These are phyloP conservation scores for Drosophila funebris DNA, from an alignment of 1,140 invertebrate genomes.

Conservation along the genomic window DNA sequence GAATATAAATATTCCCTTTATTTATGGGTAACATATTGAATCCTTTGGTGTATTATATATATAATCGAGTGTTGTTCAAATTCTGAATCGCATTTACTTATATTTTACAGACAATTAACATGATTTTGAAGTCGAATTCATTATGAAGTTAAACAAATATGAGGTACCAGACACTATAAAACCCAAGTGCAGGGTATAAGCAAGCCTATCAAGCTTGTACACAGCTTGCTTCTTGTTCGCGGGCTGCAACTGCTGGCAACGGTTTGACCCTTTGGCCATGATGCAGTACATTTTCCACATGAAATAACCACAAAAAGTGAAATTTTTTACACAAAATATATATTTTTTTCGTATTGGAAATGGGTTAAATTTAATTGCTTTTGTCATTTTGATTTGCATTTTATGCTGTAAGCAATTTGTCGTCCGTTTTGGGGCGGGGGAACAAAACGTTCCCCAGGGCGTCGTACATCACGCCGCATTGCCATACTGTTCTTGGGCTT, in stretches of 20 bases:
- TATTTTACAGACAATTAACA: too few species aligned
- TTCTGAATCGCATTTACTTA: too few species aligned
- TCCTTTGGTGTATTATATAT: too few species aligned
- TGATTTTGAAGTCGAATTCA: too few species aligned
- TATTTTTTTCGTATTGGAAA: conserved; percentile 66
- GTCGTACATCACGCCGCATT: conserved; percentile 68
- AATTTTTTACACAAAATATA: conserved; percentile 35
- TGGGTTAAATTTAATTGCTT: conserved; percentile 83
- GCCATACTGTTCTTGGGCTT: conserved; percentile 8
- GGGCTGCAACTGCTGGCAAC: conserved; percentile 56
- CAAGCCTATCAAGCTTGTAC: background rate
- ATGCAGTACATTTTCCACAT: conserved; percentile 83
- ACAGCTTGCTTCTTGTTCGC: background rate
- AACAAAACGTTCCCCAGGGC: conserved; percentile 68
- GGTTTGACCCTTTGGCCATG: conserved; percentile 32
- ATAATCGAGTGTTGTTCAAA: too few species aligned
- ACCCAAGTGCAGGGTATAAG: background rate
- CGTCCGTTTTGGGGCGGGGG: conserved; percentile 19
- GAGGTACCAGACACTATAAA: too few species aligned
- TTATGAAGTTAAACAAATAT: too few species aligned
- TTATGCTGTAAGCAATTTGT: conserved; percentile 74
- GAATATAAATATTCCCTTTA: too few species aligned
- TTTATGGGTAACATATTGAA: too few species aligned
- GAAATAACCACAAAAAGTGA: conserved; percentile 79
- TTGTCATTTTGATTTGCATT: conserved; percentile 83